Percentiles rank a stretch among this genome's conserved stretches.
Evolutionary conservation across 2,113 vertebrate genomes (phyloP).

Genomic region (Sorex fumeus): DNA sequence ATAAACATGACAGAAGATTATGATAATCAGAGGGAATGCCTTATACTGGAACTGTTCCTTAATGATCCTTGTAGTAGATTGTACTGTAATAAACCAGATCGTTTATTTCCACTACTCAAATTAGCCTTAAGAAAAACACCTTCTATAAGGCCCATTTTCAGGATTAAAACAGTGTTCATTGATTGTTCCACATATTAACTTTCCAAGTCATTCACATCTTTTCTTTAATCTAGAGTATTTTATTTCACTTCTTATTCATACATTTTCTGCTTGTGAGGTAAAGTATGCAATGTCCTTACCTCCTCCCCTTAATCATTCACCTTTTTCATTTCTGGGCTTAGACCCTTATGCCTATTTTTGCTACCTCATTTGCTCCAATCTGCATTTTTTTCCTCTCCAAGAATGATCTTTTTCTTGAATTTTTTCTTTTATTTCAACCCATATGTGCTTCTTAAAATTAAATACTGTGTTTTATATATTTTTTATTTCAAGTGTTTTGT

Average conservation of each 20-base stretch:
- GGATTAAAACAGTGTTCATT: not conserved
- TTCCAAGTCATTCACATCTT: not conserved
- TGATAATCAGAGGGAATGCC: not conserved
- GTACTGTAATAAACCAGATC: not conserved
- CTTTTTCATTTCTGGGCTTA: not conserved
- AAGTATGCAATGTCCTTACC: too few species aligned
- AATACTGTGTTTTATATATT: not conserved
- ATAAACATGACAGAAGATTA: conserved; percentile 26
- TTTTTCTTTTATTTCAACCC: not conserved
- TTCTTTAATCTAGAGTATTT: conserved; percentile 11
- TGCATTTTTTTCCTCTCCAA: not conserved
- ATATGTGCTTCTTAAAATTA: not conserved
- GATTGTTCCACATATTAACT: not conserved
- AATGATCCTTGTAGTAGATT: conserved; percentile 51
- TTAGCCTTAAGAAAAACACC: conserved; percentile 13
- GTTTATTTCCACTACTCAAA: conserved; percentile 17
- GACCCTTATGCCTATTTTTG: not conserved
- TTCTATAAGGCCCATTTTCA: not conserved
- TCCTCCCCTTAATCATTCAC: fast-evolving
- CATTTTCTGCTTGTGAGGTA: not conserved
- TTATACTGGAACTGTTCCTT: not conserved
- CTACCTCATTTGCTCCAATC: not conserved
- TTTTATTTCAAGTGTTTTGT: not conserved
- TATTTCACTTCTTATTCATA: not conserved
- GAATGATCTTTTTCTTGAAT: not conserved